These are phyloP conservation scores for Exephanes ischioxanthus DNA, from an alignment of 2,888 invertebrate species.

Conservation along the genomic window DNA sequence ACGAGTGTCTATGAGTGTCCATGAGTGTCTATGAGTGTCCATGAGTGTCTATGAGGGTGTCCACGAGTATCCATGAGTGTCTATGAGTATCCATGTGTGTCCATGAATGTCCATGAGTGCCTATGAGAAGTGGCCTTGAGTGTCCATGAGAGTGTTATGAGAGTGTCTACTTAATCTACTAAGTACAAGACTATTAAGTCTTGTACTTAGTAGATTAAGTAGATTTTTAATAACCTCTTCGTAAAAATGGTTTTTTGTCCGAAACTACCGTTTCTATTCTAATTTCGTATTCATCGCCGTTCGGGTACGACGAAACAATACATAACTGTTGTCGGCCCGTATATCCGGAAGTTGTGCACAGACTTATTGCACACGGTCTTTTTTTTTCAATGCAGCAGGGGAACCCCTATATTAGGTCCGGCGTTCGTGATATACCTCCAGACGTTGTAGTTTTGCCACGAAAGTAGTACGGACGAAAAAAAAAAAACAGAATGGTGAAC, in stretches of 20 bases:
- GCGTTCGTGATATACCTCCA: neutral
- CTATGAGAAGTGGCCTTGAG: no score
- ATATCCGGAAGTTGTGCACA: constrained; percentile 12
- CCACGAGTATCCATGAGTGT: no score
- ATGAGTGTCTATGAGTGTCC: no score
- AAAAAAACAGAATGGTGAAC: neutral
- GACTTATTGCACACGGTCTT: neutral
- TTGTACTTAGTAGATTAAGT: no score
- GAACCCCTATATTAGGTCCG: constrained; percentile 7
- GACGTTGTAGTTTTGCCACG: neutral
- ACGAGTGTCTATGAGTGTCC: no score
- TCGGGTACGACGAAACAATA: neutral
- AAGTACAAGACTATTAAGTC: no score
- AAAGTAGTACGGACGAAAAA: neutral
- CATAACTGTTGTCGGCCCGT: neutral
- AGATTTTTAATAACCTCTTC: neutral
- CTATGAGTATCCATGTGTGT: no score
- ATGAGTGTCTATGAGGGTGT: no score
- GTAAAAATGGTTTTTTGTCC: neutral
- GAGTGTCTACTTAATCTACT: no score
- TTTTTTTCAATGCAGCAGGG: neutral
- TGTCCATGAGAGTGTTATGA: no score
- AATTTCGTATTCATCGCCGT: neutral
- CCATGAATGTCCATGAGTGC: no score
- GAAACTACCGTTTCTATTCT: neutral